phyloP scores from a whole-genome alignment of 2,888 invertebrate species.

The Phasia obesa region DNA sequence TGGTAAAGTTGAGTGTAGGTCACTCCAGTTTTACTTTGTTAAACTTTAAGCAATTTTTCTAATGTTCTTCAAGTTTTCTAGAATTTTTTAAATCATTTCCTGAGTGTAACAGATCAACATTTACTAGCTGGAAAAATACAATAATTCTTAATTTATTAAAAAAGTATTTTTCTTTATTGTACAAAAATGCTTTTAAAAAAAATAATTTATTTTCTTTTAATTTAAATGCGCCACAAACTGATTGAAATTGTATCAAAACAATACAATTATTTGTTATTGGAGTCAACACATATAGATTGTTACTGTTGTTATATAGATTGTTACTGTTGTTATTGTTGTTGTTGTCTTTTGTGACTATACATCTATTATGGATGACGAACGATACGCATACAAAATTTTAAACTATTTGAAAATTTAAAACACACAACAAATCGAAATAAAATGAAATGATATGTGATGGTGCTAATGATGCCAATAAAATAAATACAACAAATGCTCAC shows the following conservation, averaged over 20 bases:
- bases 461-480: conserved; percentile 59
- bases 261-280: conserved; percentile 60
- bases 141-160: conserved; percentile 35
- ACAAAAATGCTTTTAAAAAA: background rate
- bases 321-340: background rate
- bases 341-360: background rate
- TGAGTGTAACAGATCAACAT: background rate
- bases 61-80: too few species aligned
- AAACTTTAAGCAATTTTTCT: too few species aligned
- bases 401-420: conserved; percentile 59
- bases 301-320: background rate
- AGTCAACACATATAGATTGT: conserved; percentile 16
- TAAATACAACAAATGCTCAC: conserved; percentile 10
- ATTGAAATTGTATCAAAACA: conserved; percentile 67
- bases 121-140: background rate
- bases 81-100: background rate
- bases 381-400: conserved; percentile 15
- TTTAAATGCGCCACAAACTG: conserved; percentile 60
- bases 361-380: conserved; percentile 24
- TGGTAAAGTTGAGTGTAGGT: too few species aligned
- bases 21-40: too few species aligned
- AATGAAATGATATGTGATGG: conserved; percentile 30
- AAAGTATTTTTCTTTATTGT: background rate
- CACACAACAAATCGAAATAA: conserved; percentile 57
- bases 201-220: conserved; percentile 5